These are phyloP conservation scores for Parnassius mnemosyne DNA, from an alignment of 2,888 invertebrate species.

Conservation along the genomic window DNA sequence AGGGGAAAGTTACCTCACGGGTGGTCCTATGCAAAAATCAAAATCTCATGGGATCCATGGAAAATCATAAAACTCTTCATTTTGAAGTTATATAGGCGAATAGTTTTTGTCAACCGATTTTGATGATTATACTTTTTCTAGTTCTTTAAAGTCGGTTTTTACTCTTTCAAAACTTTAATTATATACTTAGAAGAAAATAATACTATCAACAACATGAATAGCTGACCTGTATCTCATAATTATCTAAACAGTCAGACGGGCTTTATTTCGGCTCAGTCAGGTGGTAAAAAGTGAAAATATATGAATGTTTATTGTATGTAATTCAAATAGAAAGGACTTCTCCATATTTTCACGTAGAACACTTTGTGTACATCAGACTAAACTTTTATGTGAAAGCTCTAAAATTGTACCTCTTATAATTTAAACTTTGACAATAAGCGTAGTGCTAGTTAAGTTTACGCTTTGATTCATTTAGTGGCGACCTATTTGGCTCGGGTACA, in stretches of 20 bases:
- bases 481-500: slow-evolving; percentile 26
- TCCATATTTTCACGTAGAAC: slow-evolving; percentile 35
- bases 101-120: neutral
- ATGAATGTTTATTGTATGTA: slow-evolving; percentile 42
- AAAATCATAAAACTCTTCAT: too few species aligned
- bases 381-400: slow-evolving; percentile 18
- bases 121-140: too few species aligned
- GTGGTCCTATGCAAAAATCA: too few species aligned
- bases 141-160: too few species aligned
- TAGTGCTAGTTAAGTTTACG: slow-evolving; percentile 27
- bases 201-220: slow-evolving; percentile 12
- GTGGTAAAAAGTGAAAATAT: slow-evolving; percentile 48
- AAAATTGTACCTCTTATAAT: slow-evolving; percentile 21
- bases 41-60: too few species aligned
- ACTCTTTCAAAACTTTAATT: neutral
- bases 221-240: slow-evolving; percentile 10
- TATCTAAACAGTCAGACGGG: slow-evolving; percentile 30
- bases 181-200: neutral
- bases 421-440: slow-evolving; percentile 27
- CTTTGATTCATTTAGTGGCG: slow-evolving; percentile 29
- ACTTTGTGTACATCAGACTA: slow-evolving; percentile 22
- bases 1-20: too few species aligned
- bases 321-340: slow-evolving; percentile 37
- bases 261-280: slow-evolving; percentile 39
- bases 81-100: too few species aligned